Base-by-base conservation (phyloP, 2,113 vertebrate genomes). In the Amblyopsis rosae region DNA sequence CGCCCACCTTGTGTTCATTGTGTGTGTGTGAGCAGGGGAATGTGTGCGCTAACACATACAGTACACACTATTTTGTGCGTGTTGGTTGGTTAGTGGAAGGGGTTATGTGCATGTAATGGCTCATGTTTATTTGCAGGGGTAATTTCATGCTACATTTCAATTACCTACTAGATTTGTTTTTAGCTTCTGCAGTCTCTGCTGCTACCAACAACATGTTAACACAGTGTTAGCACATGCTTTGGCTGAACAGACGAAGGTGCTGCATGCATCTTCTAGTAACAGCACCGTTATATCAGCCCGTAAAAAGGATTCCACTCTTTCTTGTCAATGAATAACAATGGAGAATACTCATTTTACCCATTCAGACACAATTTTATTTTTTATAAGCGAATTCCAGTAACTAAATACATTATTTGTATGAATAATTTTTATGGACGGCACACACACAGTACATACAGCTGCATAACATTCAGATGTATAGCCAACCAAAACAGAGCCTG, bases 91-190 rank as follows among this genome's bases (percentile, higher is more conserved):
- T 41, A 41, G 35, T 41, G 35, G 82, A 72, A 89, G 84, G 75
- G 79, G 95, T 94, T 95, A 95, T 95, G 93, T 95, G 95, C 92
- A 87, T 88, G 90, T 96, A 96, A 97, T 95, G 93, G 95, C 95
- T 96, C 92, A 86, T 90, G 95, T 94, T 96, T 98, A 96, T 98
- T 98, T 99, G 96, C 94, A 94, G 94, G 93, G 94, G 94, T 96
- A 97, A 98, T 98, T 98, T 96, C 95, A 96, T 98, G 95, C 95
- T 95, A 96, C 95, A 96, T 98, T 98, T 98, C 95, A 96, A 98
- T 98, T 97, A 97, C 96, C 95, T 93, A 94, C 90, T 92, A 94
- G 95, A 96, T 97, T 96, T 95, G 93, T 97, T 97, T 91, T 95
- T 94, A 95, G 92, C 92, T 90, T 92, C 89, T 79, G 91, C 93